Percentiles rank a stretch among this genome's conserved stretches.
Evolutionary conservation across 2,888 invertebrate genomes (phyloP).

Genomic region (Podabrus alpinus): DNA sequence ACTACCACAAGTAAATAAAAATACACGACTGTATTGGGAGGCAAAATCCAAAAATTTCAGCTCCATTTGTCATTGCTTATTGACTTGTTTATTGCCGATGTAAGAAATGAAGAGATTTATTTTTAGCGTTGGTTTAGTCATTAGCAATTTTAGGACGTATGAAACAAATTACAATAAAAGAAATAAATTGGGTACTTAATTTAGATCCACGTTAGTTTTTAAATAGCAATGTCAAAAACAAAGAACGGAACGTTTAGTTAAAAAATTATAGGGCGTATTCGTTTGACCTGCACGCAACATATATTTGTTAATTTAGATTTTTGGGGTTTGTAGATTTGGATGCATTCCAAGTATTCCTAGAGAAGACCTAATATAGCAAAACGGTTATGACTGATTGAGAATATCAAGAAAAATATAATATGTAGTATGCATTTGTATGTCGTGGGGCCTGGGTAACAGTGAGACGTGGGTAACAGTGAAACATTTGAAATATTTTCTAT

Average conservation of each 20-base stretch:
- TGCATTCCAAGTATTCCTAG: too few relatives aligned
- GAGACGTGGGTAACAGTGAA: too few relatives aligned
- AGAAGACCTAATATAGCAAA: too few relatives aligned
- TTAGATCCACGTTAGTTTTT: neutral
- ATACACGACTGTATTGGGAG: neutral
- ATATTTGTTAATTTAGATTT: too few relatives aligned
- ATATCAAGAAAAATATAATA: too few relatives aligned
- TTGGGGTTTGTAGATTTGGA: too few relatives aligned
- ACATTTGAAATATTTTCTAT: too few relatives aligned
- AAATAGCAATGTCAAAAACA: neutral
- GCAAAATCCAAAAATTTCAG: neutral
- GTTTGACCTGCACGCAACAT: too few relatives aligned
- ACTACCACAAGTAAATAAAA: neutral
- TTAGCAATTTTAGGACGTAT: neutral
- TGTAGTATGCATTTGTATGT: too few relatives aligned
- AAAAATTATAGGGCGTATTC: too few relatives aligned
- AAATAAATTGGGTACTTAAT: neutral
- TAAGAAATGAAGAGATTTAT: slow-evolving; percentile 4
- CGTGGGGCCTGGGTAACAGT: too few relatives aligned
- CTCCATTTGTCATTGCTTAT: neutral
- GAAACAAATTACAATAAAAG: slow-evolving; percentile 1
- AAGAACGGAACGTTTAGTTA: neutral
- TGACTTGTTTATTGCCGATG: neutral
- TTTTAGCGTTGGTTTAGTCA: slow-evolving; percentile 9
- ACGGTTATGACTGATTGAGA: too few relatives aligned